Percentiles rank a stretch among this genome's conserved stretches.
phyloP scores from a whole-genome alignment of 2,888 invertebrate species.

The Pyrgus malvae region DNA sequence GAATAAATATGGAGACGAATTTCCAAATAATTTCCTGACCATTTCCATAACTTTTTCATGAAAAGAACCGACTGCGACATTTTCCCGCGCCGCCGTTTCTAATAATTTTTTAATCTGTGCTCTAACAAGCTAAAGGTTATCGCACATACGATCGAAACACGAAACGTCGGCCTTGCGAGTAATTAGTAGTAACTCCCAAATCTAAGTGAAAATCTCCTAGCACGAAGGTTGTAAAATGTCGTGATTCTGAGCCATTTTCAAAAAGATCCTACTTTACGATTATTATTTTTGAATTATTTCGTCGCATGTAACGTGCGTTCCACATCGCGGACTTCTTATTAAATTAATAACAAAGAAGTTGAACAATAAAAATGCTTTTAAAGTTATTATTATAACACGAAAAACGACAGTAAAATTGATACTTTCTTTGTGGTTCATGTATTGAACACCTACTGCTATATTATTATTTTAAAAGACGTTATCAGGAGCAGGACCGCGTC shows the following conservation, averaged over 20 bases:
- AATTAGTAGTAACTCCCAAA: slow-evolving; percentile 22
- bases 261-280: slow-evolving; percentile 16
- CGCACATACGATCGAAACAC: slow-evolving; percentile 32
- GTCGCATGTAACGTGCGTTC: slow-evolving; percentile 10
- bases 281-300: slow-evolving; percentile 5
- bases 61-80: slow-evolving; percentile 5
- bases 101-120: slow-evolving; percentile 29
- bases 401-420: too few relatives aligned
- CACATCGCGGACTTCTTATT: background rate
- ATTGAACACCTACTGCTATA: too few relatives aligned
- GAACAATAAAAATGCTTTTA: background rate
- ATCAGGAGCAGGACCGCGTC: too few relatives aligned
- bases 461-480: too few relatives aligned
- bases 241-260: slow-evolving; percentile 19
- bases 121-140: slow-evolving; percentile 30
- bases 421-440: too few relatives aligned
- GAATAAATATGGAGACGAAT: too few relatives aligned
- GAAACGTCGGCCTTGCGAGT: slow-evolving; percentile 29
- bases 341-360: background rate
- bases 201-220: slow-evolving; percentile 23
- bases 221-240: slow-evolving; percentile 19
- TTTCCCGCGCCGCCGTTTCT: slow-evolving; percentile 29
- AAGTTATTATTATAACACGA: too few relatives aligned
- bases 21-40: background rate
- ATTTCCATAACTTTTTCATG: background rate